Base-by-base conservation (phyloP, 2,797 vertebrate genomes). In the Sebastes vulpes region DNA sequence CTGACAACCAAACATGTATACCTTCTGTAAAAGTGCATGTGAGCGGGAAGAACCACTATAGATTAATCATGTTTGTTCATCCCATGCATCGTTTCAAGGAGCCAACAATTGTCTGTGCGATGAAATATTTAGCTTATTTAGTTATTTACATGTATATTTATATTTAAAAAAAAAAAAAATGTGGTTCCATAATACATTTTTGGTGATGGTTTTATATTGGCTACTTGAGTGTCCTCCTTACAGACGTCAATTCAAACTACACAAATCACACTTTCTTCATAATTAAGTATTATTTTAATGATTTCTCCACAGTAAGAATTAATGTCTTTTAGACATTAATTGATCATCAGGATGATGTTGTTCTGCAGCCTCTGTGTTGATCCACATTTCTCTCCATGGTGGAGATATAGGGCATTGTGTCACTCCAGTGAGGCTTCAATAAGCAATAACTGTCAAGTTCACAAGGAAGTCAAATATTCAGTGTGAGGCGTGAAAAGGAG, bases 381-480 rank as follows among this genome's bases (percentile, higher is more conserved):
- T 81, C 56, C 26, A 68, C 16, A 29, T 76, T 79, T 83, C 64
- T 77, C 70, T 77, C 65, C 28, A 8, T 59, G 38, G 54, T 59
- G 52, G 71, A 80, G 70, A 87, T 81, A 21, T 35, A 81, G 61
- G 59, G 50, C 70, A 70, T 73, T 57, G 60, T 84, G 77, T 87
- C 80, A 72, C 58, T 82, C 67, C 61, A 50, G 68, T 14, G 67
- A 82, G 72, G 73, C 64, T 56, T 46, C 52, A 42, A 58, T 79
- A 80, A 79, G 77, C 77, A 89, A 79, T 82, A 92, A 90, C 89
- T 90, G 86, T 94, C 82, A 92, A 83, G 84, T 91, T 92, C 70
- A 88, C 64, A 74, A 91, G 89, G 82, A 94, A 94, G 85, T 91
- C 84, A 87, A 88, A 90, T 92, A 89, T 85, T 90, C 68, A 82